A percentile compares a stretch with the other conserved stretches of the same genome.
Conservation (phyloP, 1,140 invertebrate genomes). For the Cecropterus lyciades region DNA sequence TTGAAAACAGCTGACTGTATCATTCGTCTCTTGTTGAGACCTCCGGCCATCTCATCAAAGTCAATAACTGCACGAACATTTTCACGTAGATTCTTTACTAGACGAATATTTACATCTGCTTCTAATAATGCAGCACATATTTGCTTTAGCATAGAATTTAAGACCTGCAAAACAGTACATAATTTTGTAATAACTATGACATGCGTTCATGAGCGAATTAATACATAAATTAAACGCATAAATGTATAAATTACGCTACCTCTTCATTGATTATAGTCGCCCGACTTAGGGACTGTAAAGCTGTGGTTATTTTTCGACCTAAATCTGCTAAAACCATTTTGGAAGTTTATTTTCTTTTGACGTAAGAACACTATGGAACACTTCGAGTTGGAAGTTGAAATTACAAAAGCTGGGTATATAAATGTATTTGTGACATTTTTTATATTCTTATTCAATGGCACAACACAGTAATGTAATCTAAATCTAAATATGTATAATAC, state of each 20-base stretch:
- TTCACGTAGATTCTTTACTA: constrained; percentile 98
- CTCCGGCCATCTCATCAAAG: constrained; percentile 99
- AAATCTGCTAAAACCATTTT: constrained; percentile 99
- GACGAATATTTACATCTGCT: constrained; percentile 99
- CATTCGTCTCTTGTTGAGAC: constrained; percentile 98
- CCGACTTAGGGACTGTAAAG: constrained; percentile 98
- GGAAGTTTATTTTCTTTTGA: constrained; percentile 31
- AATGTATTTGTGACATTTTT: constrained; percentile 40
- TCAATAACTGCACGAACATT: constrained; percentile 99
- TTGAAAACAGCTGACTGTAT: constrained; percentile 99
- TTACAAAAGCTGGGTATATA: constrained; percentile 26
- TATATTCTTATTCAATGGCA: constrained; percentile 1
- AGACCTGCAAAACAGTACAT: constrained; percentile 87
- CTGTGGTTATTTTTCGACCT: constrained; percentile 99
- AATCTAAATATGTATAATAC: background rate
- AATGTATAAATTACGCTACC: constrained; percentile 82
- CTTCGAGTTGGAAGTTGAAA: constrained; percentile 3
- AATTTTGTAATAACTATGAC: background rate
- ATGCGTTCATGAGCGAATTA: background rate
- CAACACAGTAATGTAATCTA: background rate
- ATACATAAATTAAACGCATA: background rate
- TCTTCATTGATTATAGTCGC: constrained; percentile 99
- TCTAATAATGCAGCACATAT: constrained; percentile 98
- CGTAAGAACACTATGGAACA: constrained; percentile 1
- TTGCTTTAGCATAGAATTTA: constrained; percentile 99